Evolutionary conservation across 2,797 vertebrate species (phyloP), one percentile per base, ranked within the genome.

Genomic region (Paedocypris micromegethes): DNA sequence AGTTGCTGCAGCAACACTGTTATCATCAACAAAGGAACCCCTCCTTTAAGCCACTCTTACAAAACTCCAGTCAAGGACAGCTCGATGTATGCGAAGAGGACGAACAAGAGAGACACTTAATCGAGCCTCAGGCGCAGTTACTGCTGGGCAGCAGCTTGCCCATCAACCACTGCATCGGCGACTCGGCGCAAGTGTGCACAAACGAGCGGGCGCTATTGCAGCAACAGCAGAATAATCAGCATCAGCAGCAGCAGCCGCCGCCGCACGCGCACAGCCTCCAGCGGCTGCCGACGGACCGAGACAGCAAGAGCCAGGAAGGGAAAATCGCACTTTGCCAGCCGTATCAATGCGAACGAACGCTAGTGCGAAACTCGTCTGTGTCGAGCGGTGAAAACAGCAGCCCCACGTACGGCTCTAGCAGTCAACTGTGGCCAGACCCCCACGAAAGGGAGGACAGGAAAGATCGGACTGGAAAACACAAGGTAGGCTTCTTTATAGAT

Each of bases 341-440:
- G 58, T 41, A 66, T 48, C 76, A 65, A 77, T 82, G n/a, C 73
- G 81, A 64, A 66, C 71, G 49, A 47, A 62, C 48, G 69, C 42
- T 65, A 78, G 78, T 83, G 78, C 83, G 82, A 72, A 86, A 85
- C 84, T 87, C 79, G 75, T 87, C 87, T 60, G 80, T 78, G 66
- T 85, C 82, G 46, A 75, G 82, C 80, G 82, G 87, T 81, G 84
- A 82, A 81, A 83, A 77, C 78, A 84, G 84, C 84, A 89, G 88
- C 81, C 85, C 85, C 64, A 85, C 85, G 81, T 86, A 88, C 86
- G 88, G 85, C 83, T 90, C 88, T 6, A 89, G 88, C 85, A 87
- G 87, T 86, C 87, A 89, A 84, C 86, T 90, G 88, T 90, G 88
- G 88, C 86, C 87, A 37, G 87, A 87, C 85, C 87, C 85, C 79